phyloP scores from a whole-genome alignment of 2,797 vertebrate species.

The Helicolenus hilgendorfi region DNA sequence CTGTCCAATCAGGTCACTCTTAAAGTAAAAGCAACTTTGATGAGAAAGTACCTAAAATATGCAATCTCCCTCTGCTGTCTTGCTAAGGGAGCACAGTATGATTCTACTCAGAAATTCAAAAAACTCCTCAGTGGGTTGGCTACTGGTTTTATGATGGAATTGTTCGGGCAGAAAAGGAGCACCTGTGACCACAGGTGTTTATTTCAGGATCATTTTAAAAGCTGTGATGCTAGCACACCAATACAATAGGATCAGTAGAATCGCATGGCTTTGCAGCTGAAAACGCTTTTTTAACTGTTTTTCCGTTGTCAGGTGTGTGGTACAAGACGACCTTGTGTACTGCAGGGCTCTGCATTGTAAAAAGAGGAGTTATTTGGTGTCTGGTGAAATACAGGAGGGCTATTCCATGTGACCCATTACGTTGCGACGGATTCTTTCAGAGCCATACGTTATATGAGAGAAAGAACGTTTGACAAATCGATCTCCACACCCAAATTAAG shows the following conservation, averaged over 20 bases:
- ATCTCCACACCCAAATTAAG: conserved; percentile 86
- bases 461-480: conserved; percentile 79
- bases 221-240: conserved; percentile 83
- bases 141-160: conserved; percentile 58
- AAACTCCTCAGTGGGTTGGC: conserved; percentile 62
- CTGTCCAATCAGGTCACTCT: conserved; percentile 82
- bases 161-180: conserved; percentile 84
- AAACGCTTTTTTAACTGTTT: conserved; percentile 69
- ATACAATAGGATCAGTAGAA: conserved; percentile 71
- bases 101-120: conserved; percentile 61
- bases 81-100: conserved; percentile 59
- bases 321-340: conserved; percentile 80
- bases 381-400: conserved; percentile 68
- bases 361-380: conserved; percentile 53
- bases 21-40: conserved; percentile 30
- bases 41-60: conserved; percentile 77
- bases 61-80: conserved; percentile 80
- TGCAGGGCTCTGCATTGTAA: conserved; percentile 90
- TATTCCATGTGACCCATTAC: conserved; percentile 52
- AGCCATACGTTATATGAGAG: conserved; percentile 80
- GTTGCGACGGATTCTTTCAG: conserved; percentile 72
- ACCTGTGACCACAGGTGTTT: conserved; percentile 81
- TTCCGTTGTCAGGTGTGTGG: conserved; percentile 68
- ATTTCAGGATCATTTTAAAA: conserved; percentile 78
- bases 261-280: conserved; percentile 85